Base-by-base conservation (phyloP, 1,140 invertebrate genomes). In the Diorhabda sublineata region DNA sequence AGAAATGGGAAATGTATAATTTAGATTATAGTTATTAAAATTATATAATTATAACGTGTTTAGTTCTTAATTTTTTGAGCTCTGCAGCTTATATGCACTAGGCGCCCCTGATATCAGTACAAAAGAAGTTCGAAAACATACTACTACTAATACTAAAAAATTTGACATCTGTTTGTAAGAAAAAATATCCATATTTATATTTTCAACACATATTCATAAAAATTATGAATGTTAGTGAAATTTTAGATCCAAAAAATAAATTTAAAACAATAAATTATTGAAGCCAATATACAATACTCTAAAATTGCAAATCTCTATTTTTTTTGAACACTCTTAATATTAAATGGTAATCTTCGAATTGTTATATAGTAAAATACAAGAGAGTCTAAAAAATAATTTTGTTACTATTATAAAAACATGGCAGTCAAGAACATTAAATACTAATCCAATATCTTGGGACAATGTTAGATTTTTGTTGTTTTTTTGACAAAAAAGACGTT, bases 301-400 rank as follows among this genome's bases (percentile, higher is more conserved):
- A 42, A 62, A 62, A n/a, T 45, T 11, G 26, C 26, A 62, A 62
- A 62, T 8, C 45, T 11, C 42, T n/a, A 44, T 44, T n/a, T 43
- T 62, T 52, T 52, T 9, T 43, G 43, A 62, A 45, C 11, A 62
- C 44, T 4, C 44, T 11, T 62, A 62, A n/a, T 5, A 42, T 62
- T 44, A 62, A 44, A 62, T 11, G 26, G 42, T 52, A 45, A 56
- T 58, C 43, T 4, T 65, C 64, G 56, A 65, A 41, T 65, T 42
- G 64, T 57, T 8, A 57, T 9, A 8, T 65, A 65, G 47, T 65
- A 65, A 62, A 65, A 70, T 66, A 61, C 47, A 26, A 47, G 64
- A 70, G 64, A 70, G 61, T 62, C 68, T 63, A 69, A 69, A 59
- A 65, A 69, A 66, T 58, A 66, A 69, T 45, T 71, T 70, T 64